phyloP scores from a whole-genome alignment of 2,113 vertebrate genomes.

The Mobula hypostoma region DNA sequence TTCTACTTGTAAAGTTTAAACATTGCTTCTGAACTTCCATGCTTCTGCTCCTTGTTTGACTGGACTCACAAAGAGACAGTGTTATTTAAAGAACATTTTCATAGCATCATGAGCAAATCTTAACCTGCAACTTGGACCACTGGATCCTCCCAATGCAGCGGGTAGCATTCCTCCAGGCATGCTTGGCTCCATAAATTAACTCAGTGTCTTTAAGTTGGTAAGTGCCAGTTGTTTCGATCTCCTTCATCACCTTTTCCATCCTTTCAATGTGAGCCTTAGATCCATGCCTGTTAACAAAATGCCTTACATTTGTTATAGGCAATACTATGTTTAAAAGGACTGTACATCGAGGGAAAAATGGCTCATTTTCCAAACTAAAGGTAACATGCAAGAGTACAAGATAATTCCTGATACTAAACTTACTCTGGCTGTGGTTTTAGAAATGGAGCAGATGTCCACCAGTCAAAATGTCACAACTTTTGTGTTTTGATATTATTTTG shows the following conservation, averaged over 20 bases:
- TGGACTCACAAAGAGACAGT: neutral
- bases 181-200: conserved; percentile 92
- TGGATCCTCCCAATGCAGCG: conserved; percentile 93
- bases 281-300: conserved; percentile 61
- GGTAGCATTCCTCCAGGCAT: conserved; percentile 89
- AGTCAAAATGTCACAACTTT: neutral
- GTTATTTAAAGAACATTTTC: neutral
- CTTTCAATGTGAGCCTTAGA: conserved; percentile 88
- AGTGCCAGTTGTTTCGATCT: conserved; percentile 74
- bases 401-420: neutral
- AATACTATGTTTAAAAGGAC: neutral
- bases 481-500: neutral
- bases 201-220: conserved; percentile 93
- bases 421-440: neutral
- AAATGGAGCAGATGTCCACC: neutral
- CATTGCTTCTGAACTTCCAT: too few relatives aligned
- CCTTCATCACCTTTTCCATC: conserved; percentile 84
- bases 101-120: neutral
- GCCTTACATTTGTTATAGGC: neutral
- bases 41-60: neutral
- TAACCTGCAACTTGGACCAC: conserved; percentile 97
- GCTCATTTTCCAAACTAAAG: neutral
- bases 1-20: neutral
- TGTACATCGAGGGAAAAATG: neutral
- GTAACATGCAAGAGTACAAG: neutral